phyloP scores from a whole-genome alignment of 2,888 invertebrate species.

The Drosophila limbata region DNA sequence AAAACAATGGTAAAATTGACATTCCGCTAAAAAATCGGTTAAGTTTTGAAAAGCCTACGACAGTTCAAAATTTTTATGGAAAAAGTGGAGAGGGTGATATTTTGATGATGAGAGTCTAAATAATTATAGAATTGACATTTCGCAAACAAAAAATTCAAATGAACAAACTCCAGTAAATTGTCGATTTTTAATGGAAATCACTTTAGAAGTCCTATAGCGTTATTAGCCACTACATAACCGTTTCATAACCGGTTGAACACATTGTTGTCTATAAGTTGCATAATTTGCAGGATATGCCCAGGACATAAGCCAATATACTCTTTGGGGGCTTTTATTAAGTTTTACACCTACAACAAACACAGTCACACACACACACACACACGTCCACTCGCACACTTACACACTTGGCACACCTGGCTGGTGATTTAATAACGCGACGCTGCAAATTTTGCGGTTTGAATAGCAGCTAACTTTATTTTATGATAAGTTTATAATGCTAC shows the following conservation, averaged over 20 bases:
- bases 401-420: conserved; percentile 35
- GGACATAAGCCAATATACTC: neutral
- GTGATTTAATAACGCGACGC: conserved; percentile 67
- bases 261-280: neutral
- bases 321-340: conserved; percentile 47
- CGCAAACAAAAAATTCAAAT: too few species aligned
- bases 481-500: conserved; percentile 71
- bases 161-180: too few species aligned
- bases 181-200: too few species aligned
- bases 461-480: conserved; percentile 71
- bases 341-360: conserved; percentile 25
- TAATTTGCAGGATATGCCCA: conserved; percentile 22
- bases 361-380: conserved; percentile 27
- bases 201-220: neutral
- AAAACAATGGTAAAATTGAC: too few species aligned
- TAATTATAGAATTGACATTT: too few species aligned
- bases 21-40: too few species aligned
- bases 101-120: too few species aligned
- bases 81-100: too few species aligned
- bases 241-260: neutral
- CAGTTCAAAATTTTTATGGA: too few species aligned
- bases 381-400: conserved; percentile 26
- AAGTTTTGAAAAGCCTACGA: too few species aligned
- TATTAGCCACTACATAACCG: neutral
- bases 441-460: conserved; percentile 71